phyloP scores from a whole-genome alignment of 1,140 invertebrate species.

The Philotrypesis tridentata region DNA sequence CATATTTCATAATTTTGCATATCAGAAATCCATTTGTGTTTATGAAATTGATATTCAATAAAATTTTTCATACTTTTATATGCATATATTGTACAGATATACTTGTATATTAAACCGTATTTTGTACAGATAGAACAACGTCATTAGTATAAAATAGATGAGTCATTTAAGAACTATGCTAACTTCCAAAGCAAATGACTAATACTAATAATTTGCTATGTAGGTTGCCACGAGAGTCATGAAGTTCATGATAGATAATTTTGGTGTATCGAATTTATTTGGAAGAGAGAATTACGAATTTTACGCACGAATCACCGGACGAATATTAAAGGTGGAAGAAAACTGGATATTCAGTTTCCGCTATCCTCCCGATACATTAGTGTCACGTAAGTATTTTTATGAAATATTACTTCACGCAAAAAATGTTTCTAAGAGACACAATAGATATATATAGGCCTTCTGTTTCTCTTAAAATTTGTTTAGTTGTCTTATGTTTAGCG shows the following conservation, averaged over 20 bases:
- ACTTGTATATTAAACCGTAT: too few relatives aligned
- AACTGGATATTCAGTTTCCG: constrained; percentile 96
- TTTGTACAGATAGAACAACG: neutral
- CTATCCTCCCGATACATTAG: constrained; percentile 86
- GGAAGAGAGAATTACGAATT: constrained; percentile 97
- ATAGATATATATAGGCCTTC: neutral
- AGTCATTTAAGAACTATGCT: neutral
- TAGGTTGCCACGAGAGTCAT: constrained; percentile 94
- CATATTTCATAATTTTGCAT: neutral
- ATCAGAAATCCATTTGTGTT: neutral
- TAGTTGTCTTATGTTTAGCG: constrained; percentile 8
- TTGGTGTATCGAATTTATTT: constrained; percentile 95
- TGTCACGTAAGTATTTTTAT: constrained; percentile 80
- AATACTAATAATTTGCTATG: constrained; percentile 23
- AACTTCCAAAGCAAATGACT: neutral
- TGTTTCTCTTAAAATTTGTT: constrained; percentile 31
- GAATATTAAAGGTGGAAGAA: constrained; percentile 92
- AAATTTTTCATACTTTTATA: neutral
- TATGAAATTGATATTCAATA: neutral
- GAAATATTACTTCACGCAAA: neutral
- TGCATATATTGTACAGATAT: neutral
- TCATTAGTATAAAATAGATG: neutral
- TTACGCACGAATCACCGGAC: constrained; percentile 95
- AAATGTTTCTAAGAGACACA: neutral
- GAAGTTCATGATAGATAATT: constrained; percentile 97